Percentiles rank a stretch among this genome's conserved stretches.
Conservation (phyloP, 2,113 vertebrate species). For the Erpornis zantholeuca region DNA sequence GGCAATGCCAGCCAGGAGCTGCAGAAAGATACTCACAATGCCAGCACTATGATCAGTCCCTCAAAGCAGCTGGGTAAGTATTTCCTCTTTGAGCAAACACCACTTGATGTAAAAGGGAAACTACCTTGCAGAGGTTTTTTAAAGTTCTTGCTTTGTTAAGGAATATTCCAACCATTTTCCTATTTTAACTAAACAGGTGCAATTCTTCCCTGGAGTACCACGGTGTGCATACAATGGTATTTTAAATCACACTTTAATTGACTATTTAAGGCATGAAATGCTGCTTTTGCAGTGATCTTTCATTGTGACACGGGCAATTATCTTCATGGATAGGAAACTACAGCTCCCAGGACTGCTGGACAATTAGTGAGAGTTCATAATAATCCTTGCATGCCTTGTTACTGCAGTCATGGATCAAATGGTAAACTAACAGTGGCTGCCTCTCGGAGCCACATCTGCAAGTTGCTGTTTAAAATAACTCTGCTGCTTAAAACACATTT, state of each 20-base stretch:
- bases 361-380: conserved; percentile 21
- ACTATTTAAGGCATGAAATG: not conserved
- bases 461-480: not conserved
- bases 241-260: not conserved
- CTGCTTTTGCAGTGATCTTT: not conserved
- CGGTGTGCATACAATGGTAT: not conserved
- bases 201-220: not conserved
- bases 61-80: not conserved
- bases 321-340: not conserved
- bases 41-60: rapidly evolving
- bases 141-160: not conserved
- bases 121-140: not conserved
- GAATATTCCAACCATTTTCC: not conserved
- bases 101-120: not conserved
- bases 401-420: not conserved
- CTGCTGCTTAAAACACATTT: not conserved
- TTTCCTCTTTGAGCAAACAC: not conserved
- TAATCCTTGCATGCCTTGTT: not conserved
- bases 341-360: not conserved
- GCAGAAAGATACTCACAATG: not conserved
- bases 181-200: not conserved
- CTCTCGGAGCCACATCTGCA: not conserved
- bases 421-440: not conserved
- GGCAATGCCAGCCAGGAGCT: rapidly evolving
- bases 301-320: not conserved